phyloP scores from a whole-genome alignment of 2,888 invertebrate species.

The Liopterus haemorrhoidalis region DNA sequence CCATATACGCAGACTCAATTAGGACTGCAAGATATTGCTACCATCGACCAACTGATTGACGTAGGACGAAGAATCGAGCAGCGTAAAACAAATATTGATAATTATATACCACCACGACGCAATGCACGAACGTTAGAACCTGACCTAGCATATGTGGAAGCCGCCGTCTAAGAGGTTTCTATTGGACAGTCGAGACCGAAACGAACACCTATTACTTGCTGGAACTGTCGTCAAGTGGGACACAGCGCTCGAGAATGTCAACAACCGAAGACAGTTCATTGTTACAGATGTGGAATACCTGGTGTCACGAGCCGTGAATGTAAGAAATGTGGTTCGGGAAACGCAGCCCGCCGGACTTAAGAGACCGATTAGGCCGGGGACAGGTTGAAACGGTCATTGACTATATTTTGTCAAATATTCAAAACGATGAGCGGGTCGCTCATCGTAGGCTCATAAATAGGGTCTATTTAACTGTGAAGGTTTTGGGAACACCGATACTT shows the following conservation, averaged over 20 bases:
- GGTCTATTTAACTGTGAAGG: too few species aligned
- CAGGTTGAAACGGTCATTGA: too few species aligned
- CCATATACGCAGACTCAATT: conserved; percentile 1
- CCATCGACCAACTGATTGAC: neutral
- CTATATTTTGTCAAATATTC: neutral
- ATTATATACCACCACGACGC: neutral
- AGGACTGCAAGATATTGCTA: neutral
- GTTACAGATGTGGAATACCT: conserved; percentile 3
- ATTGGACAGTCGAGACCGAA: neutral
- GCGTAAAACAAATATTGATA: neutral
- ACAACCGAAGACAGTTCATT: neutral
- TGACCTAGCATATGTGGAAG: neutral
- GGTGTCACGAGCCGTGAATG: conserved; percentile 2
- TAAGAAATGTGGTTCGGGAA: conserved; percentile 6
- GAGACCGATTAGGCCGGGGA: too few species aligned
- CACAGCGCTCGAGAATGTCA: neutral
- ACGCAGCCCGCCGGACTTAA: too few species aligned
- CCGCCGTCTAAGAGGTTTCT: neutral
- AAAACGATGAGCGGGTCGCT: neutral
- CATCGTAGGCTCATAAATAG: too few species aligned
- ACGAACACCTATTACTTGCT: neutral
- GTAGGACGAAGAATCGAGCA: neutral
- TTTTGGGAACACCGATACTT: too few species aligned
- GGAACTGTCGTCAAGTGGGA: neutral
- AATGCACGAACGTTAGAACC: neutral